Conservation (phyloP, 2,113 vertebrate species). For the Ibidorhyncha struthersii region DNA sequence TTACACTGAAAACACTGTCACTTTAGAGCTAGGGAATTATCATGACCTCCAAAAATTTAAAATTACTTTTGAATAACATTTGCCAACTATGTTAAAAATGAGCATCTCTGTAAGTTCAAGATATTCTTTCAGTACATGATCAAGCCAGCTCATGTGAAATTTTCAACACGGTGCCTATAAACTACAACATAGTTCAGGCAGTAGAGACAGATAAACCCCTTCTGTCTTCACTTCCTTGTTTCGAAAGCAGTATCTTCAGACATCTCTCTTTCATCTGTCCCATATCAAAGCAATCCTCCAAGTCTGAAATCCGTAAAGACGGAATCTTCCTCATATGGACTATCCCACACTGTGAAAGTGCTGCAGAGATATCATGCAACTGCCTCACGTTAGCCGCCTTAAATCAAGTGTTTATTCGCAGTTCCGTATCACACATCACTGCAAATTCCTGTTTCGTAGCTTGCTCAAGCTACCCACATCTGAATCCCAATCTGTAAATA, state of each 20-base stretch:
- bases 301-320: not conserved
- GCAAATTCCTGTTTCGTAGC: not conserved
- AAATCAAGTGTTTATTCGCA: not conserved
- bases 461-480: not conserved
- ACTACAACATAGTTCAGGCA: not conserved
- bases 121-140: not conserved
- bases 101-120: not conserved
- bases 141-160: not conserved
- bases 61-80: not conserved
- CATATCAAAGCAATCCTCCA: not conserved
- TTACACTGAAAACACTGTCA: not conserved
- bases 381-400: not conserved
- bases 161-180: not conserved
- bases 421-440: not conserved
- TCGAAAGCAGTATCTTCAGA: not conserved
- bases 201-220: not conserved
- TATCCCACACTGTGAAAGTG: not conserved
- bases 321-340: not conserved
- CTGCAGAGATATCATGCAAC: not conserved
- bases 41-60: not conserved
- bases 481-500: not conserved
- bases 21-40: not conserved
- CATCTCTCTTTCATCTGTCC: not conserved
- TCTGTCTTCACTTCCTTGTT: not conserved
- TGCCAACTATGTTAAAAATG: not conserved